phyloP scores from a whole-genome alignment of 2,113 vertebrate genomes.

The Laticauda laticaudata region DNA sequence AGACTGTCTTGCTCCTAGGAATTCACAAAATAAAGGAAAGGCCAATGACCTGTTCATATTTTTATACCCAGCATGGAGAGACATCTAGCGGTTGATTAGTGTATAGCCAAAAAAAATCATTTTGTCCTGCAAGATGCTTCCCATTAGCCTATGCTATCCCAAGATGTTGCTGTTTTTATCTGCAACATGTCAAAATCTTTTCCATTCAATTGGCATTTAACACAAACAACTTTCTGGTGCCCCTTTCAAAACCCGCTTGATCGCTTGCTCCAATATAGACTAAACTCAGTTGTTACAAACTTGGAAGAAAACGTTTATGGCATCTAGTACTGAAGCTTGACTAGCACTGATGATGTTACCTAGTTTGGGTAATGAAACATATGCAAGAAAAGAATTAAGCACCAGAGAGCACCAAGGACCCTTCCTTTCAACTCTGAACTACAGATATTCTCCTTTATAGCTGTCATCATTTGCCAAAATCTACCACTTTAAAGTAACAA shows the following conservation, averaged over 20 bases:
- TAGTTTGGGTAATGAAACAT: background rate
- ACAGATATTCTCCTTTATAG: background rate
- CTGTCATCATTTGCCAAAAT: background rate
- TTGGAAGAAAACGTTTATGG: background rate
- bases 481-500: background rate
- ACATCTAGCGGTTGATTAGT: background rate
- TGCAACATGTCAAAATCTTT: background rate
- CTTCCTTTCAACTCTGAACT: background rate
- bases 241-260: background rate
- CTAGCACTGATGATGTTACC: background rate
- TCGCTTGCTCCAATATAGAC: too few species aligned
- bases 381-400: background rate
- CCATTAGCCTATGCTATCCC: background rate
- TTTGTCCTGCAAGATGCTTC: conserved; percentile 22
- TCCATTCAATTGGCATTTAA: background rate
- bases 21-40: background rate
- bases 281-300: background rate
- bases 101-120: background rate
- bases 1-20: background rate
- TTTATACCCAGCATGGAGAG: conserved; percentile 7
- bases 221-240: background rate
- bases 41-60: background rate
- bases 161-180: background rate
- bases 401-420: background rate
- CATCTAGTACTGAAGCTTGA: background rate